These are phyloP conservation scores for Macquaria ambigua DNA, from an alignment of 2,113 vertebrate species.

Conservation along the genomic window DNA sequence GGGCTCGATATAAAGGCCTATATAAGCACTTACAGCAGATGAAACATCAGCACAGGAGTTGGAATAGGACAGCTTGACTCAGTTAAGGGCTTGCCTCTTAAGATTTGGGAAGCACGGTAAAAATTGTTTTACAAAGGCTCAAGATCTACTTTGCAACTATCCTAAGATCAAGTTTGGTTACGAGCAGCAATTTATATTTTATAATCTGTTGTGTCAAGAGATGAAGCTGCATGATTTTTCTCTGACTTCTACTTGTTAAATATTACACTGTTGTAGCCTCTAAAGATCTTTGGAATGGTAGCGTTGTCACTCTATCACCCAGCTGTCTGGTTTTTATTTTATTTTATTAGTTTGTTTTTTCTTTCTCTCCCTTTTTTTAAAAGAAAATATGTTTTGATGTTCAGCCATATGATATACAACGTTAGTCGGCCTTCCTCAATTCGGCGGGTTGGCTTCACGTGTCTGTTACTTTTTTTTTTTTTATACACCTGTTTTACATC, in stretches of 20 bases:
- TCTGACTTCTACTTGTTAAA: conserved; percentile 63
- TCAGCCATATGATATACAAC: conserved; percentile 42
- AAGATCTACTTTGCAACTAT: conserved; percentile 42
- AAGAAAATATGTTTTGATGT: conserved; percentile 27
- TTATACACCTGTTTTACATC: conserved; percentile 26
- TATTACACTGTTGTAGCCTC: conserved; percentile 66
- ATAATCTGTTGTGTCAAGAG: conserved; percentile 61
- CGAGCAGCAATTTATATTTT: conserved; percentile 64
- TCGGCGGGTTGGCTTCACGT: conserved; percentile 29
- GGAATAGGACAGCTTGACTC: neutral
- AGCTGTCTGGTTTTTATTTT: neutral
- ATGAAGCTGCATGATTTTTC: conserved; percentile 76
- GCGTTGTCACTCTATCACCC: conserved; percentile 37
- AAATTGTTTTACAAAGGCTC: conserved; percentile 31
- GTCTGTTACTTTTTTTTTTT: conserved; percentile 23
- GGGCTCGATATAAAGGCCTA: conserved; percentile 27
- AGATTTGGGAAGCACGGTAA: neutral
- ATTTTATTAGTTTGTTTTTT: neutral
- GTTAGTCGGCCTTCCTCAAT: conserved; percentile 26
- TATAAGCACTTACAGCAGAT: conserved; percentile 12
- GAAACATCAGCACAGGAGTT: conserved; percentile 40
- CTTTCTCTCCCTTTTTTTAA: neutral
- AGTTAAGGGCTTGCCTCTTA: conserved; percentile 37
- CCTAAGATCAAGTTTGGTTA: conserved; percentile 44
- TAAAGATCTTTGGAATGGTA: conserved; percentile 57